A percentile compares a stretch with the other conserved stretches of the same genome.
Conservation (phyloP, 1,140 invertebrate species). For the Atta cephalotes region DNA sequence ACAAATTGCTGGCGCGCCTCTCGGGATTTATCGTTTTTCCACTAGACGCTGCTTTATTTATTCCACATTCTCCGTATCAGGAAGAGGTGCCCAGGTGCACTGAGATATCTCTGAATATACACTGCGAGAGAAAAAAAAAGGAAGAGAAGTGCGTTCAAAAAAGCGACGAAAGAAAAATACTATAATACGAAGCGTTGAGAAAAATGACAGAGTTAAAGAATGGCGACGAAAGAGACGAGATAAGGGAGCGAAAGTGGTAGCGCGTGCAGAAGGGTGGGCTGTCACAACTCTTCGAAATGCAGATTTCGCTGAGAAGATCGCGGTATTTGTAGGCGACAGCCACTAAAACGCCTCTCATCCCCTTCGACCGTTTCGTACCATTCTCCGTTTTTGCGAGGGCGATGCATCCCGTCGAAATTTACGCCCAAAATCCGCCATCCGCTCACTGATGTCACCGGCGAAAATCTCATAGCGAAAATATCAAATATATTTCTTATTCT, state of each 20-base stretch:
- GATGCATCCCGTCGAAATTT: constrained; percentile 49
- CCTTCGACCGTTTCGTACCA: constrained; percentile 9
- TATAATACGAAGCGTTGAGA: constrained; percentile 21
- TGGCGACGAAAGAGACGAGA: constrained; percentile 35
- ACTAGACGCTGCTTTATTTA: constrained; percentile 73
- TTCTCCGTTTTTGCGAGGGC: constrained; percentile 37
- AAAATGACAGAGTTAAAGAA: constrained; percentile 36
- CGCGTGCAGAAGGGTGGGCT: background rate
- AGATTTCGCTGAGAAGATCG: constrained; percentile 58
- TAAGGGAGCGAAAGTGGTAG: constrained; percentile 20
- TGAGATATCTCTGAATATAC: constrained; percentile 58
- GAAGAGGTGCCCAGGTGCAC: background rate
- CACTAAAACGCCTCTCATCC: constrained; percentile 40
- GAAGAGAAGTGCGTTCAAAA: background rate
- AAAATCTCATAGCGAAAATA: constrained; percentile 45
- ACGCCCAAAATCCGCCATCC: constrained; percentile 28
- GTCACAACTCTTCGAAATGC: constrained; percentile 40
- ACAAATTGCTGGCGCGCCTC: constrained; percentile 69
- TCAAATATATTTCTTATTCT: constrained; percentile 21
- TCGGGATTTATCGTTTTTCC: constrained; percentile 73
- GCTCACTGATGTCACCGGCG: background rate
- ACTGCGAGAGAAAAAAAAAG: background rate
- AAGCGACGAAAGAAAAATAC: constrained; percentile 32
- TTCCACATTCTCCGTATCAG: constrained; percentile 70
- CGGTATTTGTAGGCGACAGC: constrained; percentile 56